Base-by-base conservation (phyloP, 2,888 invertebrate genomes). In the Eugnorisma glareosa region DNA sequence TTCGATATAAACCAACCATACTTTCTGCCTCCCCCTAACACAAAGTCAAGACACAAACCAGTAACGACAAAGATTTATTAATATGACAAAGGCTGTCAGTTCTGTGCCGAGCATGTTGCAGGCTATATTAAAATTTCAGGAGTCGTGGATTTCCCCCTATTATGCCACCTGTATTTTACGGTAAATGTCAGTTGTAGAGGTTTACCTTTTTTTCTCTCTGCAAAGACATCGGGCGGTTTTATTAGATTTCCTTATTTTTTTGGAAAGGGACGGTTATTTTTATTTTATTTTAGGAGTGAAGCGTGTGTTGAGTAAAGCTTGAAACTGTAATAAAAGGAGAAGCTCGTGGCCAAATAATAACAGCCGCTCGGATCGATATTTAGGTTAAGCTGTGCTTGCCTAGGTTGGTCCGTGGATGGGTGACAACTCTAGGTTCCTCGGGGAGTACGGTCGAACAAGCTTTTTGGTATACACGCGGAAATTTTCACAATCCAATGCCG, bases 71-170 rank as follows among this genome's bases (percentile, higher is more conserved):
- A 78, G 88, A 87, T 89, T 81, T 89, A 89, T 89, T 88, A 89
- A 85, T 83, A 83, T 85, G 77, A 77, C 77, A 69, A 77, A 75
- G 75, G 71, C 54, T 81, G 80, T 80, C 83, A 79, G 79, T 78
- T 79, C 68, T 81, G 71, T 82, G 81, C 71, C 71, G 43, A 67
- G 28, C 8, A 67, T 64, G 74, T 69, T 67, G 76, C 79, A 54
- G 67, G 74, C 77, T 77, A 77, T 86, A 87, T 87, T 87, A 86
- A 88, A 83, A 85, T 86, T 87, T 85, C 88, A 87, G 68, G 54
- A 79, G 72, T 78, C 77, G 73, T 61, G 75, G 77, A 67, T 76
- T 81, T 76, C 73, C 73, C 69, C 73, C 70, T 73, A 78, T 77
- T 79, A 84, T 79, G 45, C 57, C 73, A 74, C 51, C 75, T 81